phyloP scores from a whole-genome alignment of 2,797 vertebrate genomes.

The Geotrypetes seraphini region DNA sequence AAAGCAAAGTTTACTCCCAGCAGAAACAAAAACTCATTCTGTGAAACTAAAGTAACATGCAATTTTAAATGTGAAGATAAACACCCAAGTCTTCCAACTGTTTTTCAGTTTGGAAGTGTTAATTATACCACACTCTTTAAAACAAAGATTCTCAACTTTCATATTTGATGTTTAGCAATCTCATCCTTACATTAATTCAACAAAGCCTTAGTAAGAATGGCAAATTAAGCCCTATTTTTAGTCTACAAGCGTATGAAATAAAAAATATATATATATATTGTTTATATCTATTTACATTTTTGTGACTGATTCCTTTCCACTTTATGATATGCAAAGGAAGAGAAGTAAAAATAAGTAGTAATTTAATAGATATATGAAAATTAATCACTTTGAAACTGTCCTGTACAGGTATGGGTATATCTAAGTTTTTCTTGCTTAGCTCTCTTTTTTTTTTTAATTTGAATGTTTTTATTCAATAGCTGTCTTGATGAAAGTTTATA shows the following conservation, averaged over 20 bases:
- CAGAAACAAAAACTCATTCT: neutral
- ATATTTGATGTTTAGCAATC: too few relatives aligned
- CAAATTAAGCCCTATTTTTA: neutral
- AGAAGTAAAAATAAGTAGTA: too few relatives aligned
- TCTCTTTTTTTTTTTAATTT: too few relatives aligned
- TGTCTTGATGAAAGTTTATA: too few relatives aligned
- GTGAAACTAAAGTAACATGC: neutral
- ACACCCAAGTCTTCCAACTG: neutral
- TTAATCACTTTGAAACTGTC: too few relatives aligned
- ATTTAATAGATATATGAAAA: too few relatives aligned
- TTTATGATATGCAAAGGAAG: too few relatives aligned
- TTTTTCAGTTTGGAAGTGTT: neutral
- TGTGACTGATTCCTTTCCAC: neutral
- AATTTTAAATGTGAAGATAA: constrained; percentile 4
- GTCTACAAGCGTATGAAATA: neutral
- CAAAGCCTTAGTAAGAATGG: neutral
- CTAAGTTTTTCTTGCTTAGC: too few relatives aligned
- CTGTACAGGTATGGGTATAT: too few relatives aligned
- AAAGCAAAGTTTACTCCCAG: neutral
- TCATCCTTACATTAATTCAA: neutral
- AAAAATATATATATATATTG: neutral
- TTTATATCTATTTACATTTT: neutral
- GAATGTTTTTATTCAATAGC: too few relatives aligned
- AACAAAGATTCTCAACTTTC: too few relatives aligned
- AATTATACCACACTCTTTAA: neutral